phyloP scores from a whole-genome alignment of 2,888 invertebrate species.

The Aphidius colemani region DNA sequence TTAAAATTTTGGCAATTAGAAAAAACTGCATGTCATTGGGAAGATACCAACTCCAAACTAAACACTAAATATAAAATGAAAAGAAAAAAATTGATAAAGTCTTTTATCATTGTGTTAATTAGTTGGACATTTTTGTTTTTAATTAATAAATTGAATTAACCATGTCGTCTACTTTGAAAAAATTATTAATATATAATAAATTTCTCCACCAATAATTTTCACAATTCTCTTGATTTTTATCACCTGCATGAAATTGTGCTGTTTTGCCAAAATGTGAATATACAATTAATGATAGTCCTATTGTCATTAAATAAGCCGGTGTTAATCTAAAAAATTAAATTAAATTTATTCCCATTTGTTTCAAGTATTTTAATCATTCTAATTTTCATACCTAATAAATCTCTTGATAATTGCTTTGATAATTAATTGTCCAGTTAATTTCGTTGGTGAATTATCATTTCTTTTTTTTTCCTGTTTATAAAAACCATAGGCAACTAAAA shows the following conservation, averaged over 20 bases:
- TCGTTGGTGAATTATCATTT: too few species aligned
- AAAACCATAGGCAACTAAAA: slow-evolving; percentile 38
- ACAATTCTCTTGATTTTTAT: slow-evolving; percentile 58
- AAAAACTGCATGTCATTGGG: slow-evolving; percentile 63
- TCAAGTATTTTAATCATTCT: background rate
- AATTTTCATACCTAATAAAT: slow-evolving; percentile 55
- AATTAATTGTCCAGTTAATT: slow-evolving; percentile 32
- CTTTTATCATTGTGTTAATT: background rate
- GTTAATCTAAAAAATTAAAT: slow-evolving; percentile 54
- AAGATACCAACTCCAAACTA: slow-evolving; percentile 64
- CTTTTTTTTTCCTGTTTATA: too few species aligned
- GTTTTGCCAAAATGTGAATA: slow-evolving; percentile 55
- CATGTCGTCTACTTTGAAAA: slow-evolving; percentile 57
- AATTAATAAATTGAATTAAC: slow-evolving; percentile 41
- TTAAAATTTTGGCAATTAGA: slow-evolving; percentile 51
- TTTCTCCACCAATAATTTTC: slow-evolving; percentile 64
- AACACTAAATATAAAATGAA: slow-evolving; percentile 51
- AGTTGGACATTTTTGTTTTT: slow-evolving; percentile 4
- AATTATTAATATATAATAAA: slow-evolving; percentile 62
- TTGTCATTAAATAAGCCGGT: slow-evolving; percentile 59
- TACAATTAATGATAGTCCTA: slow-evolving; percentile 58
- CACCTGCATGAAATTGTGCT: slow-evolving; percentile 55
- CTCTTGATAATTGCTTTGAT: slow-evolving; percentile 49
- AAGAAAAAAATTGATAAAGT: background rate
- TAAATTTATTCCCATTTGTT: background rate